Conservation (phyloP, 2,797 vertebrate species). For the Lithobates sylvaticus region DNA sequence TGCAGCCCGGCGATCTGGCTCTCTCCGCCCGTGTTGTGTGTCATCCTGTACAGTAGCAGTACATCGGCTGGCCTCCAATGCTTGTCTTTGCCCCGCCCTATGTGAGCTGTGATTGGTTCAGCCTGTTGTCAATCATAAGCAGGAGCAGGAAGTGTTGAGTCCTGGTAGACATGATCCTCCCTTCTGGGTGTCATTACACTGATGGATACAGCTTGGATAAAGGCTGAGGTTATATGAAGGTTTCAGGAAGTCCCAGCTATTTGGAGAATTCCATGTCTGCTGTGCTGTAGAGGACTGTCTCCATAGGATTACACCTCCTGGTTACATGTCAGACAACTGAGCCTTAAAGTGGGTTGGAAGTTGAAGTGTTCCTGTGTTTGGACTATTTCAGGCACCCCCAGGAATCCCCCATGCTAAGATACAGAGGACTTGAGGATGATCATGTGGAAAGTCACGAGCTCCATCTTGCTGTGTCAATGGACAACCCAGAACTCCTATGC, state of each 20-base stretch:
- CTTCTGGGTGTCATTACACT: not conserved
- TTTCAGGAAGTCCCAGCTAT: no score
- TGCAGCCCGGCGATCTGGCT: not conserved
- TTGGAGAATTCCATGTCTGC: no score
- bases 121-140: not conserved
- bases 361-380: not conserved
- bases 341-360: not conserved
- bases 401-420: conserved; percentile 87
- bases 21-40: no score
- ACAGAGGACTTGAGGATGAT: conserved; percentile 80
- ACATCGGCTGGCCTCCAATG: not conserved
- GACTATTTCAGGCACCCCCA: not conserved
- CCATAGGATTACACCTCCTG: no score
- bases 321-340: not conserved
- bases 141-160: not conserved
- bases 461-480: conserved; percentile 79
- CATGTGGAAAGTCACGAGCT: conserved; percentile 78
- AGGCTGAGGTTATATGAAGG: no score
- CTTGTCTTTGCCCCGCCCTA: not conserved
- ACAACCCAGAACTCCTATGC: conserved; percentile 76
- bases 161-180: not conserved
- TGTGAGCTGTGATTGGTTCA: not conserved
- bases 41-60: not conserved
- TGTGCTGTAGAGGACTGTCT: no score
- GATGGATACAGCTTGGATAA: not conserved